These are phyloP conservation scores for Cryptoprocta ferox DNA, from an alignment of 2,797 vertebrate genomes.

Conservation along the genomic window DNA sequence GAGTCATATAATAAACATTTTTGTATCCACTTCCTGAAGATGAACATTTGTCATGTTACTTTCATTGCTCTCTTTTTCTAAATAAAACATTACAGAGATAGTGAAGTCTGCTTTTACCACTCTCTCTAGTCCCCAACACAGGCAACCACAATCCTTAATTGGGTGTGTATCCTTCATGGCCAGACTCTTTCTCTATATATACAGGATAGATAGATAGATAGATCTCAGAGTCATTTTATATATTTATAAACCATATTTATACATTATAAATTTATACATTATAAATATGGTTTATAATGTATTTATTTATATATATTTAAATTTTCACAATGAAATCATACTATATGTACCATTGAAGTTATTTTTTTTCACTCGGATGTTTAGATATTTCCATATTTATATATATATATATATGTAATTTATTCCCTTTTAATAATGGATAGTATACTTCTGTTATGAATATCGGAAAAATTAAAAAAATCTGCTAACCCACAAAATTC, in stretches of 20 bases:
- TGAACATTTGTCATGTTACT: not conserved
- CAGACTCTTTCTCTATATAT: not conserved
- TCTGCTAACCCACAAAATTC: not conserved
- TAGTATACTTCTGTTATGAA: not conserved
- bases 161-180: not conserved
- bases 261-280: not conserved
- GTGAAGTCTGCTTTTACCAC: not conserved
- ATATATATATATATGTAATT: not conserved
- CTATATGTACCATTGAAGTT: not conserved
- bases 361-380: not conserved
- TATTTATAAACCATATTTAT: not conserved
- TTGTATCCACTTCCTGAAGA: not conserved
- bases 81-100: not conserved
- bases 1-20: not conserved
- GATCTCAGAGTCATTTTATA: not conserved
- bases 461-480: slow-evolving; percentile 15
- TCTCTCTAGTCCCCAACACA: not conserved
- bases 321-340: not conserved
- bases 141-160: not conserved
- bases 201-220: too few relatives aligned
- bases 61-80: not conserved
- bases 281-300: not conserved
- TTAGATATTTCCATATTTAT: not conserved
- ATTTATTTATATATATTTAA: not conserved
- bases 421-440: not conserved